A percentile compares a stretch with the other conserved stretches of the same genome.
Conservation (phyloP, 2,797 vertebrate species). For the Scyliorhinus canicula region DNA sequence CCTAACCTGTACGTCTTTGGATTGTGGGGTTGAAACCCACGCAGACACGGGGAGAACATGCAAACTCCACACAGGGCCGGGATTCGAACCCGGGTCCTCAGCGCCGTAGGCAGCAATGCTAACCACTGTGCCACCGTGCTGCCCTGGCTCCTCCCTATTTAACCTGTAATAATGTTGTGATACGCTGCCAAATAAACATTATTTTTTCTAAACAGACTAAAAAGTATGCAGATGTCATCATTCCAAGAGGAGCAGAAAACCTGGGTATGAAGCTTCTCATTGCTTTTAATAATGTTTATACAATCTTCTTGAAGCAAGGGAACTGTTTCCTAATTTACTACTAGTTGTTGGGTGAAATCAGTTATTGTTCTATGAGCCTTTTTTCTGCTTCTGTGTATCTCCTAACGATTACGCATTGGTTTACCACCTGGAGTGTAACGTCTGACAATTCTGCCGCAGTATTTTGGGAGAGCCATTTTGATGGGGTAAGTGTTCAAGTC, state of each 20-base stretch:
- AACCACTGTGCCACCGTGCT: too few species aligned
- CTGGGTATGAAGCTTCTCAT: constrained; percentile 59
- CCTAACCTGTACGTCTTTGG: too few species aligned
- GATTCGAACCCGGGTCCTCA: too few species aligned
- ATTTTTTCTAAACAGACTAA: constrained; percentile 66
- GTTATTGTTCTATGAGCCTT: neutral
- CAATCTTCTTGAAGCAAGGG: neutral
- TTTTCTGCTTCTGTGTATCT: neutral
- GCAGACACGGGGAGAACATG: too few species aligned
- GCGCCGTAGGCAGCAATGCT: too few species aligned
- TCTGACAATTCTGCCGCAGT: neutral
- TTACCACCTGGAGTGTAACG: neutral
- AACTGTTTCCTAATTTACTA: neutral
- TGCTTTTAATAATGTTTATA: neutral
- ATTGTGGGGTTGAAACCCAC: too few species aligned
- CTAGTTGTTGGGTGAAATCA: too few species aligned
- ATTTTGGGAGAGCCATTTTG: neutral
- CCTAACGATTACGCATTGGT: neutral
- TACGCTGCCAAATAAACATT: constrained; percentile 8
- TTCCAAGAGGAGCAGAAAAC: constrained; percentile 86
- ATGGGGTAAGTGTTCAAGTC: neutral
- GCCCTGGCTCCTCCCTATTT: neutral
- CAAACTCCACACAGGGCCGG: too few species aligned
- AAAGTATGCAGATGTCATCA: constrained; percentile 91
- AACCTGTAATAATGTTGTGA: neutral